Percentiles rank a stretch among this genome's conserved stretches.
Conservation (phyloP, 2,888 invertebrate genomes). For the Oscheius onirici region DNA sequence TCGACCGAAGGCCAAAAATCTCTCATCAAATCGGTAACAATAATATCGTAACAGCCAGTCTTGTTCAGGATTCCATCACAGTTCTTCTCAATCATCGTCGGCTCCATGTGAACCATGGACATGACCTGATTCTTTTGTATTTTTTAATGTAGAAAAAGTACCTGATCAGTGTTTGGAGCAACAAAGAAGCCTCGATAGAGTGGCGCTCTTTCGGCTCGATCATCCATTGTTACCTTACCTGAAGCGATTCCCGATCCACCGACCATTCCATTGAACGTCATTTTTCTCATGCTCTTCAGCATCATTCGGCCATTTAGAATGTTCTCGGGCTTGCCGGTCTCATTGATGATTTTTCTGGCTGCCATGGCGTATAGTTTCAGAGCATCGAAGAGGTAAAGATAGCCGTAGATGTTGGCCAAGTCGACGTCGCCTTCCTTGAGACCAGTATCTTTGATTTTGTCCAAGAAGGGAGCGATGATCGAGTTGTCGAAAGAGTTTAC, state of each 20-base stretch:
- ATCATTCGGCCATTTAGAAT: slow-evolving; percentile 61
- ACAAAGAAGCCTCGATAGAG: slow-evolving; percentile 59
- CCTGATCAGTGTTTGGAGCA: slow-evolving; percentile 50
- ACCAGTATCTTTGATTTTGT: slow-evolving; percentile 53
- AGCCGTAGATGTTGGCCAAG: slow-evolving; percentile 57
- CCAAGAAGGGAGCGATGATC: slow-evolving; percentile 52
- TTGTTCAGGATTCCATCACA: slow-evolving; percentile 57
- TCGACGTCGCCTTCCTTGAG: slow-evolving; percentile 53
- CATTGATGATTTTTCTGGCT: slow-evolving; percentile 58
- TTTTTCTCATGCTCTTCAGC: slow-evolving; percentile 66
- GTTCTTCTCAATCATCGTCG: slow-evolving; percentile 53
- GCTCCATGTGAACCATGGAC: slow-evolving; percentile 61
- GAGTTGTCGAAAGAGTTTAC: slow-evolving; percentile 59
- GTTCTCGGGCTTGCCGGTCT: slow-evolving; percentile 53
- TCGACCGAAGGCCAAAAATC: slow-evolving; percentile 60
- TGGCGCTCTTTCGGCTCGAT: slow-evolving; percentile 54
- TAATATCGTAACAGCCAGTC: slow-evolving; percentile 58
- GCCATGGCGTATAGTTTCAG: slow-evolving; percentile 63
- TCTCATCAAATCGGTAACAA: slow-evolving; percentile 57
- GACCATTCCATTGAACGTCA: slow-evolving; percentile 61
- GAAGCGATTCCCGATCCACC: slow-evolving; percentile 52
- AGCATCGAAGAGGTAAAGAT: slow-evolving; percentile 57
- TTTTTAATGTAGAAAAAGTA: not conserved
- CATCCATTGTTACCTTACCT: slow-evolving; percentile 53
- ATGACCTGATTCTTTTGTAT: slow-evolving; percentile 39